These are phyloP conservation scores for Drosophila nigricruria DNA, from an alignment of 2,888 invertebrate genomes.

Conservation along the genomic window DNA sequence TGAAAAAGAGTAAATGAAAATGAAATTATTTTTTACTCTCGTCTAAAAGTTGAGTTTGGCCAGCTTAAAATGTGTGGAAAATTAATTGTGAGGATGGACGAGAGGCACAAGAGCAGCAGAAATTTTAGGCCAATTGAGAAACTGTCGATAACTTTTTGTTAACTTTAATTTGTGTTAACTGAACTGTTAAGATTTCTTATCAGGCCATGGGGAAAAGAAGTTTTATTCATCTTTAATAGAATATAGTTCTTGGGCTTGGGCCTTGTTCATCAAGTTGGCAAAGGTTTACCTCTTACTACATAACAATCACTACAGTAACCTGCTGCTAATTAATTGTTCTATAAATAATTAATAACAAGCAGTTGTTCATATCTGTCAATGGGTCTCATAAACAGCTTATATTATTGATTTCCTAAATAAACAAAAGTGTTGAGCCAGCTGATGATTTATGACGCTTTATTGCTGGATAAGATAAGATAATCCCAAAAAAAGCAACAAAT, in stretches of 20 bases:
- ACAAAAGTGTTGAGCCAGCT: slow-evolving; percentile 11
- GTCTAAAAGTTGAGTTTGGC: background rate
- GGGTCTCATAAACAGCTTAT: slow-evolving; percentile 6
- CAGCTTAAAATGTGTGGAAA: slow-evolving; percentile 4
- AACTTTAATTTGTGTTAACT: background rate
- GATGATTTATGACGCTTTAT: slow-evolving; percentile 28
- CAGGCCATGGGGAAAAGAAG: background rate
- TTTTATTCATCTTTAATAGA: too few species aligned
- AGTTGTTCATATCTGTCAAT: slow-evolving; percentile 14
- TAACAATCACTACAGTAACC: slow-evolving; percentile 23
- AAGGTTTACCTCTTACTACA: background rate
- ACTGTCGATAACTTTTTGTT: background rate
- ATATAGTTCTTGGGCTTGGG: too few species aligned
- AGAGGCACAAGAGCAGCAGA: background rate
- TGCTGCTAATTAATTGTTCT: slow-evolving; percentile 60
- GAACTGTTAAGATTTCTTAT: background rate
- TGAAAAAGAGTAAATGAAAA: slow-evolving; percentile 11
- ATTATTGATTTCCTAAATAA: slow-evolving; percentile 38
- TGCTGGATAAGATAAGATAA: slow-evolving; percentile 42
- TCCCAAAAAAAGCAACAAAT: slow-evolving; percentile 12
- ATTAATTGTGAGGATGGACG: background rate
- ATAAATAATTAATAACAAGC: slow-evolving; percentile 43
- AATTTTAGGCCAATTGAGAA: background rate
- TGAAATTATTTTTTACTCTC: background rate
- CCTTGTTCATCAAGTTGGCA: too few species aligned